phyloP scores from a whole-genome alignment of 2,888 invertebrate species.

The Lepidochrysops patricia region DNA sequence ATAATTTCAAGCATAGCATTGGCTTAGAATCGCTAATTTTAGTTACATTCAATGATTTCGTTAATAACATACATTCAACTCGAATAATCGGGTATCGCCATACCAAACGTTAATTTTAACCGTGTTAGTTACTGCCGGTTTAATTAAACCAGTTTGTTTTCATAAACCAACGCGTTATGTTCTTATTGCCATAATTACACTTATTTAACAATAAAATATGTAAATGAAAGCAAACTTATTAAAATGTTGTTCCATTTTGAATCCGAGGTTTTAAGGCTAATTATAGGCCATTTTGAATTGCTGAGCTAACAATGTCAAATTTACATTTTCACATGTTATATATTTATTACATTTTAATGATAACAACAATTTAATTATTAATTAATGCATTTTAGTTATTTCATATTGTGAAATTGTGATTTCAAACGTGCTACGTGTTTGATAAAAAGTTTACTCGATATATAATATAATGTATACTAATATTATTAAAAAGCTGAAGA shows the following conservation, averaged over 20 bases:
- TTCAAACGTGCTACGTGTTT: too few relatives aligned
- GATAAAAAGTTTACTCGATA: too few relatives aligned
- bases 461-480: too few relatives aligned
- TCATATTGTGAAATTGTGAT: too few relatives aligned
- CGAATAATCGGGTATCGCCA: constrained; percentile 7
- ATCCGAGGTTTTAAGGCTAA: background rate
- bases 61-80: constrained; percentile 7
- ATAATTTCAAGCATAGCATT: too few relatives aligned
- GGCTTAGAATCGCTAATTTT: background rate
- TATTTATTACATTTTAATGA: background rate
- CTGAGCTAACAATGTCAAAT: background rate
- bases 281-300: constrained; percentile 8
- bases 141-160: constrained; percentile 29
- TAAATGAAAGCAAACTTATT: constrained; percentile 15
- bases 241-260: constrained; percentile 11
- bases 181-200: constrained; percentile 14
- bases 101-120: constrained; percentile 22
- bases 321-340: background rate
- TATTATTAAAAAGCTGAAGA: too few relatives aligned
- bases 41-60: constrained; percentile 8
- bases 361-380: background rate
- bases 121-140: constrained; percentile 25
- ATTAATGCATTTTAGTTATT: too few relatives aligned
- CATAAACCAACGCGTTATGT: constrained; percentile 22
- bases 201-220: constrained; percentile 7